Evolutionary conservation across 2,888 invertebrate genomes (phyloP).

Genomic region (Eupithecia exiguata): DNA sequence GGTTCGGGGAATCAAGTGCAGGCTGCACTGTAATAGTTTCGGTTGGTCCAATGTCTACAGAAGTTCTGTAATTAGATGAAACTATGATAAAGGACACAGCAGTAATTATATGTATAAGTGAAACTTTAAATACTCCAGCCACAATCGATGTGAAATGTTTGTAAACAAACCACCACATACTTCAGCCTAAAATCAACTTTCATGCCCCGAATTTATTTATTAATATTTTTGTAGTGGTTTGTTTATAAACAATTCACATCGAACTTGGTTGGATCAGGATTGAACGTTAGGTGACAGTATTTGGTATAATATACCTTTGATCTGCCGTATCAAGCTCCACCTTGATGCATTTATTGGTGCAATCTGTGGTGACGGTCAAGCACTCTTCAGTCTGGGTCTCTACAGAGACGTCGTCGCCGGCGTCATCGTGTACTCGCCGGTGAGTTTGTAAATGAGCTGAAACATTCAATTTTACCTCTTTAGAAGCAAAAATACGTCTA

Average conservation of each 20-base stretch:
- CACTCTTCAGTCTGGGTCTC: conserved; percentile 67
- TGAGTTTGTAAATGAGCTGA: conserved; percentile 90
- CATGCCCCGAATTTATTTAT: too few relatives aligned
- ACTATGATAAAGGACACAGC: not conserved
- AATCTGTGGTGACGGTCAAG: conserved; percentile 47
- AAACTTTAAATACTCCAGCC: not conserved
- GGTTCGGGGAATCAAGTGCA: conserved; percentile 50
- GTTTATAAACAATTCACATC: not conserved
- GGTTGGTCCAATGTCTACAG: conserved; percentile 61
- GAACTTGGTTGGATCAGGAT: not conserved
- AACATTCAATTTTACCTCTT: conserved; percentile 10
- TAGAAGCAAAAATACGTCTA: not conserved
- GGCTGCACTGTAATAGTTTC: conserved; percentile 55
- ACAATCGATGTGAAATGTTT: too few relatives aligned
- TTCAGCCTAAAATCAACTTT: too few relatives aligned
- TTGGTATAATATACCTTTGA: conserved; percentile 55
- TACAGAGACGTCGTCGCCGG: conserved; percentile 58
- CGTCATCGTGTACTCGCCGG: conserved; percentile 88
- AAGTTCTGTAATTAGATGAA: conserved; percentile 48
- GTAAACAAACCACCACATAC: too few relatives aligned
- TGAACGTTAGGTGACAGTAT: not conserved
- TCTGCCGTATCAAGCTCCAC: conserved; percentile 61
- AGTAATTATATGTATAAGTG: not conserved
- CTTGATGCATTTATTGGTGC: conserved; percentile 70
- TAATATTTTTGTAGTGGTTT: not conserved